Evolutionary conservation across 1,140 invertebrate genomes (phyloP).

Genomic region (Heliconius hermathena): DNA sequence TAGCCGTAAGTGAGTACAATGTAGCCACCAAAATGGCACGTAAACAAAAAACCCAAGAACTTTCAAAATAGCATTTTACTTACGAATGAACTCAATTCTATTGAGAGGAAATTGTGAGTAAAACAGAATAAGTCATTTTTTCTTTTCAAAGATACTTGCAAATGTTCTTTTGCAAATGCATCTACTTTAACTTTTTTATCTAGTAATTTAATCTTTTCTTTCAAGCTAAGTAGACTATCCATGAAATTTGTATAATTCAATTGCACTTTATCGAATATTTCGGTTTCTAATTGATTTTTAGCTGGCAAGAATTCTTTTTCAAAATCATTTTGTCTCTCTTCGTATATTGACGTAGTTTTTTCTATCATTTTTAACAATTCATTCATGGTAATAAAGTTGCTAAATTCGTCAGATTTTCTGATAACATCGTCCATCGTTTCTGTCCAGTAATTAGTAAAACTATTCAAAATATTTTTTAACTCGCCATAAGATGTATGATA

Average conservation of each 20-base stretch:
- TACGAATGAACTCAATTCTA: conserved; percentile 50
- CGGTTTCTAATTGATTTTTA: conserved; percentile 41
- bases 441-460: conserved; percentile 53
- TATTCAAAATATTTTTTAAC: conserved; percentile 54
- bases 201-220: conserved; percentile 40
- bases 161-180: conserved; percentile 52
- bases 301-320: conserved; percentile 49
- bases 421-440: conserved; percentile 49
- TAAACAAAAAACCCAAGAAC: too few species aligned
- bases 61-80: conserved; percentile 39
- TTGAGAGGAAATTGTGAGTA: conserved; percentile 50
- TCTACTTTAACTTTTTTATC: conserved; percentile 56
- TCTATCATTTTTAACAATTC: conserved; percentile 46
- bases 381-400: conserved; percentile 41
- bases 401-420: conserved; percentile 51
- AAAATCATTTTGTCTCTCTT: conserved; percentile 51
- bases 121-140: conserved; percentile 52
- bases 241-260: conserved; percentile 39
- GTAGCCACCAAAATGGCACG: too few species aligned
- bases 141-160: conserved; percentile 46
- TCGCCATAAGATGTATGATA: conserved; percentile 59
- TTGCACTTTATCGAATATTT: conserved; percentile 49
- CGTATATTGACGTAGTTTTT: conserved; percentile 49
- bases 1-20: too few species aligned
- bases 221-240: conserved; percentile 39